Evolutionary conservation across 1,140 invertebrate species (phyloP).

Genomic region (Drosophila pachea): DNA sequence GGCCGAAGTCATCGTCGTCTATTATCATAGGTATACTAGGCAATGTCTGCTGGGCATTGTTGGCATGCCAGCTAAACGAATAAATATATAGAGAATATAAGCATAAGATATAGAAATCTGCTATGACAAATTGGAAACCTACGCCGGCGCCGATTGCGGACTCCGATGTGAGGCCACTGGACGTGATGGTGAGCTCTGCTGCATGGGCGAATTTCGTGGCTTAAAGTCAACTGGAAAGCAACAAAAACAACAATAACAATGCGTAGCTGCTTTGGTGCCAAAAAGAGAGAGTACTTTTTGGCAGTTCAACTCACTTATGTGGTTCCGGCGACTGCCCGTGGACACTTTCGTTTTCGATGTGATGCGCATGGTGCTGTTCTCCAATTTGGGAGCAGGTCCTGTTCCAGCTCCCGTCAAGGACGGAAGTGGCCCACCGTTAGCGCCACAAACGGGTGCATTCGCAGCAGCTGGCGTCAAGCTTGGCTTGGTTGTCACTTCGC

Average conservation of each 20-base stretch:
- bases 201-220: constrained; percentile 77
- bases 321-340: constrained; percentile 74
- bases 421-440: constrained; percentile 27
- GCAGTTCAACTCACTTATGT: constrained; percentile 56
- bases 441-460: constrained; percentile 31
- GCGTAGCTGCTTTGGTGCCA: neutral
- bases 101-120: neutral
- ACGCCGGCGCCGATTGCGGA: constrained; percentile 78
- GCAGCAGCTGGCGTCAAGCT: constrained; percentile 56
- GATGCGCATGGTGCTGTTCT: constrained; percentile 76
- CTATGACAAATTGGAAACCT: constrained; percentile 14
- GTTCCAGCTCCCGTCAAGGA: constrained; percentile 18
- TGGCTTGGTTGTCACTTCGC: constrained; percentile 72
- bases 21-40: constrained; percentile 89
- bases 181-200: constrained; percentile 74
- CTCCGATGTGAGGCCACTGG: constrained; percentile 67
- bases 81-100: neutral
- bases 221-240: constrained; percentile 72
- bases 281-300: neutral
- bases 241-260: neutral
- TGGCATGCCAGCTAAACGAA: constrained; percentile 81
- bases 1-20: constrained; percentile 82
- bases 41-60: constrained; percentile 82
- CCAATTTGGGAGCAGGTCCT: constrained; percentile 58
- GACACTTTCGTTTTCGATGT: constrained; percentile 78